Percentiles rank a stretch among this genome's conserved stretches.
phyloP scores from a whole-genome alignment of 2,888 invertebrate species.

The Tinea pellionella region DNA sequence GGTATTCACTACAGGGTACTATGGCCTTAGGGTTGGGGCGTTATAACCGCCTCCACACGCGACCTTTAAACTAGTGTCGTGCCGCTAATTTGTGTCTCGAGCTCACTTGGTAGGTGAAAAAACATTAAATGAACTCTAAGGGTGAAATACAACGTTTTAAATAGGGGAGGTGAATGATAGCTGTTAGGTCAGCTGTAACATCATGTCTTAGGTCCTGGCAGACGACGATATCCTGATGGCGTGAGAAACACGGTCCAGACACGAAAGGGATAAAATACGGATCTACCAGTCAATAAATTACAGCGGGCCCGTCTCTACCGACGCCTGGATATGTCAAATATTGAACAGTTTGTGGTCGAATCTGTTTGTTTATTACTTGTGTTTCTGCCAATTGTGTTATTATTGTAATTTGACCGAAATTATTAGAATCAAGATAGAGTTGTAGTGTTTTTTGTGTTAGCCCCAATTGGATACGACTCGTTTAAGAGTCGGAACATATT shows the following conservation, averaged over 20 bases:
- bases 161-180: not conserved
- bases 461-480: constrained; percentile 42
- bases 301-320: not conserved
- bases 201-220: not conserved
- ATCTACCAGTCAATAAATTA: constrained; percentile 8
- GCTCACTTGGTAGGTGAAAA: not conserved
- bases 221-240: constrained; percentile 1
- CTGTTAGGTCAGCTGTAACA: not conserved
- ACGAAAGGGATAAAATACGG: constrained; percentile 10
- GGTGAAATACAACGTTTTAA: not conserved
- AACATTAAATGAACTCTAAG: not conserved
- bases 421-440: constrained; percentile 5
- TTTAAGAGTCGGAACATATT: constrained; percentile 43
- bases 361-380: not conserved
- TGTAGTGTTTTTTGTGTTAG: not conserved
- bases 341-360: not conserved
- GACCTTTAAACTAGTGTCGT: not conserved
- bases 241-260: constrained; percentile 9
- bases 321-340: constrained; percentile 8
- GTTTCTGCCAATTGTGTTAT: not conserved
- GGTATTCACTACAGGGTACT: not conserved
- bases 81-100: not conserved
- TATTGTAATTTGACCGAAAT: not conserved
- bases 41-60: not conserved
- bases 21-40: not conserved